These are phyloP conservation scores for Hystrix brachyura DNA, from an alignment of 2,113 vertebrate genomes.

Conservation along the genomic window DNA sequence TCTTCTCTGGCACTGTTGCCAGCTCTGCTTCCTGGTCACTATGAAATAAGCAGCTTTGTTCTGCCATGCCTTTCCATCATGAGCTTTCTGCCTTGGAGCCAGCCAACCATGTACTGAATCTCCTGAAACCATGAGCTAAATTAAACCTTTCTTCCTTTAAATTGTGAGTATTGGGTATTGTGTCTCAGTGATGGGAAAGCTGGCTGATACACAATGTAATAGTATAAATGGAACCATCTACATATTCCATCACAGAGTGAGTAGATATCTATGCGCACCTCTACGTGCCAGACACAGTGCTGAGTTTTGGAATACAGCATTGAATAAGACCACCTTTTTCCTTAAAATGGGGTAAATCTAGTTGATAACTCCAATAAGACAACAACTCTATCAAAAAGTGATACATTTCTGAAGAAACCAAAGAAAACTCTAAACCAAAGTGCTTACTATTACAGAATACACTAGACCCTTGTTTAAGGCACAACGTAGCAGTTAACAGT, in stretches of 20 bases:
- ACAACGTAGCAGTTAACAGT: background rate
- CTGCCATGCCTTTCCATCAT: background rate
- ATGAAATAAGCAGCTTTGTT: background rate
- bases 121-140: background rate
- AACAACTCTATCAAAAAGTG: conserved; percentile 43
- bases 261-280: background rate
- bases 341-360: background rate
- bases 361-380: conserved; percentile 20
- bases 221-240: background rate
- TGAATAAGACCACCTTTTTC: background rate
- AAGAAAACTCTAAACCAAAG: conserved; percentile 63
- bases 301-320: background rate
- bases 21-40: background rate
- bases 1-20: background rate
- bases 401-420: conserved; percentile 31
- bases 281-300: background rate
- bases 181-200: background rate
- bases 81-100: background rate
- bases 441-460: background rate
- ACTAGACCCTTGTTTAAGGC: background rate
- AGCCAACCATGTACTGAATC: background rate
- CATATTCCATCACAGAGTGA: background rate
- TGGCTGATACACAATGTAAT: background rate
- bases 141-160: background rate
- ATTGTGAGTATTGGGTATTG: background rate